phyloP scores from a whole-genome alignment of 2,113 vertebrate genomes.

The Pseudonaja textilis region DNA sequence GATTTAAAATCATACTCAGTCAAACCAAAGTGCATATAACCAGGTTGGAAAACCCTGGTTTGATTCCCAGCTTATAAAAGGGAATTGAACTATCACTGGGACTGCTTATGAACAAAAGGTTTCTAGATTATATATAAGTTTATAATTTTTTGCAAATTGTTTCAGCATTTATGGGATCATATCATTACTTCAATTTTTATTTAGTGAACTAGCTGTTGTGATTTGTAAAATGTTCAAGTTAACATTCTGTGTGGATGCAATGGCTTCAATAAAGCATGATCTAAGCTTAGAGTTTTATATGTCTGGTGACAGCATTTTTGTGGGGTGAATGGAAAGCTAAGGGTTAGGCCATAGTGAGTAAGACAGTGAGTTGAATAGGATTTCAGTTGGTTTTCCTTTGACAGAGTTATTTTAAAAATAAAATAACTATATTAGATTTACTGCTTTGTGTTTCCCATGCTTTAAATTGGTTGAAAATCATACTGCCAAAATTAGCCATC shows the following conservation, averaged over 20 bases:
- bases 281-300: background rate
- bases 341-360: background rate
- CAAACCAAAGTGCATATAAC: background rate
- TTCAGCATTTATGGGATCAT: background rate
- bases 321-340: background rate
- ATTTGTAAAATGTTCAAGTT: background rate
- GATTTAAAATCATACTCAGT: background rate
- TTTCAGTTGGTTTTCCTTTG: background rate
- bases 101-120: background rate
- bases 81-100: background rate
- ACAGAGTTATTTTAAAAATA: background rate
- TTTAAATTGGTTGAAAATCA: background rate
- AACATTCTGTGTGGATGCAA: background rate
- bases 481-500: background rate
- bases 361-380: background rate
- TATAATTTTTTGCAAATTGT: background rate
- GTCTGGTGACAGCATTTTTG: background rate
- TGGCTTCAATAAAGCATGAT: background rate
- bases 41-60: background rate
- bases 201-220: background rate
- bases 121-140: background rate
- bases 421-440: background rate
- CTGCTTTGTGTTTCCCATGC: background rate
- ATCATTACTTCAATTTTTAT: background rate
- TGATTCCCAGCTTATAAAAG: background rate